Base-by-base conservation (phyloP, 64 coral and sea anemone species). In the Stylophora pistillata region DNA sequence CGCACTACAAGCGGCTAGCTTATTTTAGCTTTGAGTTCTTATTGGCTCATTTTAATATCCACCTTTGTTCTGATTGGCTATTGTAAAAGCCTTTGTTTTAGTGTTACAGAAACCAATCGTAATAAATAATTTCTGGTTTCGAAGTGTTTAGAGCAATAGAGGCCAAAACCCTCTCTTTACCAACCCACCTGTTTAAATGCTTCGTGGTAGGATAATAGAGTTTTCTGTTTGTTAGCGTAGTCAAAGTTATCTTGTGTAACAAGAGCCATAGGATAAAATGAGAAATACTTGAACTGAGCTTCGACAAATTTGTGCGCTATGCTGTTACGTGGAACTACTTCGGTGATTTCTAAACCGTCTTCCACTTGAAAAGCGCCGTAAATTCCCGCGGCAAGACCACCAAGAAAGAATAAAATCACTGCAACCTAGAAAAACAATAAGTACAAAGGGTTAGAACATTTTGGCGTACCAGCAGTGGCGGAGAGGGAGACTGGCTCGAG, bases 231-330 rank as follows among this genome's bases (percentile, higher is more conserved):
- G 54, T 84, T 95, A 3, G 93, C 61, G 81, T 99, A 99, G 59
- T 99, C 96, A 86, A 92, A 99, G 30, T 93, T 83, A 27, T 87
- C 89, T 87, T 86, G 86, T 15, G 96, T 99, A 0, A 99, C 88
- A 72, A 89, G 75, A 58, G 77, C 80, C 29, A 99, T 93, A 33
- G 90, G 86, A 88, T 95, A 95, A 88, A 95, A 95, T 0, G 96
- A 99, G 32, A 99, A 99, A 61, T 95, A 99, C 64, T 93, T 92
- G 82, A 84, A 89, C 15, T 92, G 93, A 23, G 93, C 88, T 31
- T 91, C 86, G 7, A 99, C 83, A 69, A 99, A 99, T 56, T 88
- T 91, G 25, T 95, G 88, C 14, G 80, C 82, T 13, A 85, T 87
- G 56, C 89, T 95, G 32, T 88, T 72, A 15, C 78, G 86, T 25